Evolutionary conservation across 2,888 invertebrate genomes (phyloP), one percentile per base, ranked within the genome.

Genomic region (Petrophora chlorosata): DNA sequence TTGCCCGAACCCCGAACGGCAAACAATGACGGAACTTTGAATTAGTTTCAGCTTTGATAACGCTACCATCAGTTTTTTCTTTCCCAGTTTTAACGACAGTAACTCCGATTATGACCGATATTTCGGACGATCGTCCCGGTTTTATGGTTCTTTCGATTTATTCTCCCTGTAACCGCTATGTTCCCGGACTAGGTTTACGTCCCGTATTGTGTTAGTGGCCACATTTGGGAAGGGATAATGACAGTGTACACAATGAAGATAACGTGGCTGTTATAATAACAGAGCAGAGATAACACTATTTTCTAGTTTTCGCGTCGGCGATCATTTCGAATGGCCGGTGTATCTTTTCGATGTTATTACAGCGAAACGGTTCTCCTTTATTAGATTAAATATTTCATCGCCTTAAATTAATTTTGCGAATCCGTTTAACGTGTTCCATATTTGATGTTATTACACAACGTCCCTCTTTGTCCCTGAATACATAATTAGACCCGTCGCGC

Each of bases 21-120:
- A 79, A 85, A 85, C 84, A 84, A 84, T 81, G 82, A 81, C 77
- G 71, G 77, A 84, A 86, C 81, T 87, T 86, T 78, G 83, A 86
- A 86, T 86, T 83, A 84, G 84, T 86, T 85, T 81, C 76, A 67
- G 75, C 82, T 77, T 81, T 82, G 85, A 86, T 85, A 85, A 82
- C 78, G 70, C 53, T 54, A 60, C 70, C 66, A 64, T 68, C 61
- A 57, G 65, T 68, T 73, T 78, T 72, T 52, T 52, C 46, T 53
- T 56, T 63, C 59, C 62, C 63, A 63, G 65, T 78, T 79, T 76
- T 75, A 79, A 77, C 74, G 76, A 64, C 70, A 65, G 63, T 67
- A 50, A 62, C 65, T 70, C 73, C 76, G 70, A 77, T 79, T 73
- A 73, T 71, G 60, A 63, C 59, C 65, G 70, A 73, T 79, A 73